Evolutionary conservation across 2,113 vertebrate genomes (phyloP).

Genomic region (Notarius quadriscutis): DNA sequence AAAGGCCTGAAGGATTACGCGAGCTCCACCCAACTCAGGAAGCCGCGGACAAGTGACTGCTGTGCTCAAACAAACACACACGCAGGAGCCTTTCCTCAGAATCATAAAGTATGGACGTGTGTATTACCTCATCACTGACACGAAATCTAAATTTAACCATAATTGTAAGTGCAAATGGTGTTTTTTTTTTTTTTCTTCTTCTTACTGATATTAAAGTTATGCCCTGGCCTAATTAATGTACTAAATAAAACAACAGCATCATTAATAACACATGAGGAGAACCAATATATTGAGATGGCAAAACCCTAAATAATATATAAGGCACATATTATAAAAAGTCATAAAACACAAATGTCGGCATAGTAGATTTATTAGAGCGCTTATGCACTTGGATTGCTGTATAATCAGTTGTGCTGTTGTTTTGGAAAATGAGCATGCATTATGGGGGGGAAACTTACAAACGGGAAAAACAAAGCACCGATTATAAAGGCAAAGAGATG

Average conservation of each 20-base stretch:
- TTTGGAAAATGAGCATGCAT: slow-evolving; percentile 16
- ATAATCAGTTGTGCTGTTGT: slow-evolving; percentile 6
- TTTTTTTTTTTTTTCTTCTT: neutral
- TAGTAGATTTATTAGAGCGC: slow-evolving; percentile 25
- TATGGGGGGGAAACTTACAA: too few relatives aligned
- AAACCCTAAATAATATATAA: slow-evolving; percentile 39
- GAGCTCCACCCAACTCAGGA: slow-evolving; percentile 34
- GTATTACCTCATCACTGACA: neutral
- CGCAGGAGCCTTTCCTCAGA: slow-evolving; percentile 34
- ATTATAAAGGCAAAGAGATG: neutral
- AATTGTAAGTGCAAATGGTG: neutral
- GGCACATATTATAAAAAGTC: slow-evolving; percentile 28
- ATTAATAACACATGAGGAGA: slow-evolving; percentile 37
- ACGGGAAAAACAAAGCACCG: neutral
- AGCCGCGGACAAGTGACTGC: neutral
- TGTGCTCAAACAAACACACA: neutral
- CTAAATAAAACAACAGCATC: slow-evolving; percentile 29
- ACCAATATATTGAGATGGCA: slow-evolving; percentile 15
- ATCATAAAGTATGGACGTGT: neutral
- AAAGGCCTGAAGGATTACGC: slow-evolving; percentile 53
- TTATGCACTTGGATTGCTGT: neutral
- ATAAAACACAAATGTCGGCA: slow-evolving; percentile 16
- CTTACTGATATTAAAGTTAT: slow-evolving; percentile 4
- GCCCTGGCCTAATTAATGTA: slow-evolving; percentile 1
- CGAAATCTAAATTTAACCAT: neutral